Percentiles rank a stretch among this genome's conserved stretches.
Evolutionary conservation across 2,888 invertebrate species (phyloP).

Genomic region (Papilio gigon): DNA sequence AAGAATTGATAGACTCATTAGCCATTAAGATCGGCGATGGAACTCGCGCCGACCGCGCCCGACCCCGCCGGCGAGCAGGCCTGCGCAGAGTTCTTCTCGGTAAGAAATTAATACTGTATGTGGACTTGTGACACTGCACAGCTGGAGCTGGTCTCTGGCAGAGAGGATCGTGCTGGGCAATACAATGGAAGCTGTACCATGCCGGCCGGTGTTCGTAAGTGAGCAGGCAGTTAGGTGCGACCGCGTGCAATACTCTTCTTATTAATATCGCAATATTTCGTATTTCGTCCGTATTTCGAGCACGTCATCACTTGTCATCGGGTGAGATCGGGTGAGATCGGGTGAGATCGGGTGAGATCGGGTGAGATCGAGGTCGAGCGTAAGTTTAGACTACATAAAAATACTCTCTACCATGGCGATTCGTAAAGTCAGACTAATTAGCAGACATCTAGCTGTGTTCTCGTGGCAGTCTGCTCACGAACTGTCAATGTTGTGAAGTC

Average conservation of each 20-base stretch:
- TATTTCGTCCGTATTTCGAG: too few relatives aligned
- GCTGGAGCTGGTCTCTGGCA: neutral
- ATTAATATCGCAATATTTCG: too few relatives aligned
- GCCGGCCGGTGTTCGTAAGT: neutral
- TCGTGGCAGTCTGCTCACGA: too few relatives aligned
- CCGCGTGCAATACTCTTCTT: conserved; percentile 25
- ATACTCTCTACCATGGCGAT: conserved; percentile 12
- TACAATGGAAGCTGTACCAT: neutral
- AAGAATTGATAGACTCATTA: conserved; percentile 15
- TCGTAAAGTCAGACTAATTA: conserved; percentile 1
- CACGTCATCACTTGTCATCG: too few relatives aligned
- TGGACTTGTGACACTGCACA: too few relatives aligned
- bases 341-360: too few relatives aligned
- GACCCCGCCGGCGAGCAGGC: neutral
- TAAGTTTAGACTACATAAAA: too few relatives aligned
- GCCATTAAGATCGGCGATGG: neutral
- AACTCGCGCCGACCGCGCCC: neutral
- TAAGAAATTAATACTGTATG: neutral
- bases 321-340: too few relatives aligned
- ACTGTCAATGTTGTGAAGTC: too few relatives aligned
- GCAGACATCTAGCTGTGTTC: neutral
- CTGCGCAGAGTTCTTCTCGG: neutral
- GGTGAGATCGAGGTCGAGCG: too few relatives aligned
- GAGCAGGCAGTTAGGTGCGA: neutral
- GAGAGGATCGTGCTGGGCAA: neutral